Evolutionary conservation across 2,888 invertebrate species (phyloP).

Genomic region (Pollenia labialis): DNA sequence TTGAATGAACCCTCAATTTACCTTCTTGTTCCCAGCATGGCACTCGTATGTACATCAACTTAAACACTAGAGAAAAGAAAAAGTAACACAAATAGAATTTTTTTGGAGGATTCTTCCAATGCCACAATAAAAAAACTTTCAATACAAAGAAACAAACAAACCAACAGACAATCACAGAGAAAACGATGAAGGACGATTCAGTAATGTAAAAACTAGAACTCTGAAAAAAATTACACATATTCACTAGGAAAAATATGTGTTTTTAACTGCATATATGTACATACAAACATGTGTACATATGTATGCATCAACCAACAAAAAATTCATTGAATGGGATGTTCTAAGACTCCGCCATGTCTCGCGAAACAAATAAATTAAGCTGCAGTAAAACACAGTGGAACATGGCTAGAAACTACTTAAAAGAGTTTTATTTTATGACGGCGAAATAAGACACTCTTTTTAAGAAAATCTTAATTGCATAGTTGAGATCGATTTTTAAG

Average conservation of each 20-base stretch:
- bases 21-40: constrained; percentile 38
- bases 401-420: too few relatives aligned
- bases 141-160: constrained; percentile 45
- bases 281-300: not conserved
- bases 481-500: too few relatives aligned
- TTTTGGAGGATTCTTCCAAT: constrained; percentile 40
- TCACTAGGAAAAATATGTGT: not conserved
- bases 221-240: not conserved
- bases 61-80: constrained; percentile 14
- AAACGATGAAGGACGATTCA: constrained; percentile 21
- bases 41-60: constrained; percentile 31
- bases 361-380: constrained; percentile 72
- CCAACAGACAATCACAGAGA: not conserved
- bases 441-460: too few relatives aligned
- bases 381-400: constrained; percentile 51
- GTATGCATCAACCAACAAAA: constrained; percentile 1
- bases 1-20: constrained; percentile 64
- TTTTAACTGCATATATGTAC: not conserved
- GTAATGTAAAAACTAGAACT: not conserved
- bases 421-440: too few relatives aligned
- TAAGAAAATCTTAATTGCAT: too few relatives aligned
- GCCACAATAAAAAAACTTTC: constrained; percentile 27
- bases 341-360: constrained; percentile 73
- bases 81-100: constrained; percentile 17
- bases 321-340: constrained; percentile 7